Conservation (phyloP, 2,113 vertebrate species). For the Megaceryle torquata region DNA sequence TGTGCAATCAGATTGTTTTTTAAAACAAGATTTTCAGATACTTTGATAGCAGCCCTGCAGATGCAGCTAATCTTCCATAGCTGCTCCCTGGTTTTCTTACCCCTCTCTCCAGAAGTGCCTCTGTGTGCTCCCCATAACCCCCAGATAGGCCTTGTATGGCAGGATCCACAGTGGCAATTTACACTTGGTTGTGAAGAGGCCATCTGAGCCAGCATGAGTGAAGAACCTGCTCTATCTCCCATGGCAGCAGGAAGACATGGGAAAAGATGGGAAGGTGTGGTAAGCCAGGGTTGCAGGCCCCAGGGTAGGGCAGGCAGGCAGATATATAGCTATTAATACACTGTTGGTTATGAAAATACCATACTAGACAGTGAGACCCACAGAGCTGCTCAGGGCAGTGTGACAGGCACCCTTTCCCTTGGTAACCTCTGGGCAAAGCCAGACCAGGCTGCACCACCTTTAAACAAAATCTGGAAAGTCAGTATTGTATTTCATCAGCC, state of each 20-base stretch:
- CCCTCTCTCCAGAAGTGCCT: neutral
- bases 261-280: neutral
- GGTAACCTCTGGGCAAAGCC: neutral
- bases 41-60: neutral
- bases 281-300: neutral
- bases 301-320: neutral
- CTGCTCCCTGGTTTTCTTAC: neutral
- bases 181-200: neutral
- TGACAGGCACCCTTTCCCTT: neutral
- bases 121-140: rapidly evolving
- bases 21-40: neutral
- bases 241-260: rapidly evolving
- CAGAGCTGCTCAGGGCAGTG: neutral
- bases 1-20: neutral
- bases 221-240: neutral
- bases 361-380: neutral
- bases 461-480: neutral
- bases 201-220: neutral
- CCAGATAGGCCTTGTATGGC: rapidly evolving
- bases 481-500: neutral
- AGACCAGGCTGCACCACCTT: neutral
- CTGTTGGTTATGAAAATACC: neutral
- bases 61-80: neutral
- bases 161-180: rapidly evolving
- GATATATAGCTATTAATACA: neutral